phyloP scores from a whole-genome alignment of 2,888 invertebrate species.

The Carcina quercana region DNA sequence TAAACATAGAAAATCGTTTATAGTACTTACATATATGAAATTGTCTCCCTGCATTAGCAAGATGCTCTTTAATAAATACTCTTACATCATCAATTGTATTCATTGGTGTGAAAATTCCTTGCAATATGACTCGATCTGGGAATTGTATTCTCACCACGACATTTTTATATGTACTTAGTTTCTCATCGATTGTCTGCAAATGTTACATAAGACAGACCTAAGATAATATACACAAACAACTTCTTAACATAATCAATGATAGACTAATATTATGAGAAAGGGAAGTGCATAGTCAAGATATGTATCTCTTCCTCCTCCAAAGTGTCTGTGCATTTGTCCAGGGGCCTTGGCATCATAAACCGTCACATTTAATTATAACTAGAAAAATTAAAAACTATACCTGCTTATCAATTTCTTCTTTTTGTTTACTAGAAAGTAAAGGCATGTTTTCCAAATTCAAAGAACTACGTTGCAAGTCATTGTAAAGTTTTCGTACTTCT shows the following conservation, averaged over 20 bases:
- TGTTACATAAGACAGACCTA: too few relatives aligned
- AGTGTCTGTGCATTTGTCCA: too few relatives aligned
- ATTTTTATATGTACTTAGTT: conserved; percentile 82
- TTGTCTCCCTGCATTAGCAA: conserved; percentile 76
- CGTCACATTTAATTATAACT: background rate
- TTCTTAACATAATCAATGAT: too few relatives aligned
- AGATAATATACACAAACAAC: too few relatives aligned
- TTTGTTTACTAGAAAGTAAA: conserved; percentile 74
- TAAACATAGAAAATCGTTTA: conserved; percentile 7
- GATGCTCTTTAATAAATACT: conserved; percentile 82
- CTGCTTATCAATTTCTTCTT: conserved; percentile 37
- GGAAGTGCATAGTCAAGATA: too few relatives aligned
- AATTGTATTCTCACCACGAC: conserved; percentile 90
- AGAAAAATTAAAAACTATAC: too few relatives aligned
- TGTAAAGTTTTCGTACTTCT: conserved; percentile 84
- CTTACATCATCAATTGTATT: conserved; percentile 82
- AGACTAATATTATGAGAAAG: too few relatives aligned
- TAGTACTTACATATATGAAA: conserved; percentile 87
- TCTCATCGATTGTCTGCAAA: too few relatives aligned
- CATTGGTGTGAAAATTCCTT: conserved; percentile 86
- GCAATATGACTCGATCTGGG: conserved; percentile 88
- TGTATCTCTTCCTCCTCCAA: too few relatives aligned
- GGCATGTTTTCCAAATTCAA: conserved; percentile 81
- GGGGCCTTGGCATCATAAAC: too few relatives aligned
- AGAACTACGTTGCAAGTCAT: conserved; percentile 80